Evolutionary conservation across 2,797 vertebrate genomes (phyloP).

Genomic region (Hyperoplus lanceolatus): DNA sequence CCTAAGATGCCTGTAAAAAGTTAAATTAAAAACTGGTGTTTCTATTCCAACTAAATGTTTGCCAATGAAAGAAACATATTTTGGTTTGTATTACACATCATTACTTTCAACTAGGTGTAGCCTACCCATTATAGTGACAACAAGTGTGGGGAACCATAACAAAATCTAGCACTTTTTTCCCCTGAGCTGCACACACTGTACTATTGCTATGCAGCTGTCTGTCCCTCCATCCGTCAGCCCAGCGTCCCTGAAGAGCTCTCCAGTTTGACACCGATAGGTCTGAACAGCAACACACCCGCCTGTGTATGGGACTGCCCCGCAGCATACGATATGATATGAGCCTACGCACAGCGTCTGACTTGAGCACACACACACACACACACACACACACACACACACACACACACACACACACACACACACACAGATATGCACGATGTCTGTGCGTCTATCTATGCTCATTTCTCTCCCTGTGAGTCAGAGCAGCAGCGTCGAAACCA

Average conservation of each 20-base stretch:
- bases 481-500: slow-evolving; percentile 51
- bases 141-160: neutral
- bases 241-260: slow-evolving; percentile 20
- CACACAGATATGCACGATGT: slow-evolving; percentile 46
- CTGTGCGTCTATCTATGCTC: slow-evolving; percentile 44
- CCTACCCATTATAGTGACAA: no score
- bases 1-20: neutral
- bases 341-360: slow-evolving; percentile 27
- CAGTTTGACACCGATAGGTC: neutral
- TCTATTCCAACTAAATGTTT: no score
- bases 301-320: slow-evolving; percentile 26
- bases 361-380: slow-evolving; percentile 27
- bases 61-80: no score
- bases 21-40: slow-evolving; percentile 3
- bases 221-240: slow-evolving; percentile 31
- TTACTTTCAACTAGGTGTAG: no score
- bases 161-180: neutral
- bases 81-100: no score
- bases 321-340: slow-evolving; percentile 49
- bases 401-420: slow-evolving; percentile 35
- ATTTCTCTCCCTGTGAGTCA: slow-evolving; percentile 64
- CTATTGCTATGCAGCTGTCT: slow-evolving; percentile 25
- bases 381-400: slow-evolving; percentile 11
- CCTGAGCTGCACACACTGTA: neutral
- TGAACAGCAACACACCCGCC: slow-evolving; percentile 26